Evolutionary conservation across 2,888 invertebrate species (phyloP), one percentile per base, ranked within the genome.

Genomic region (Metallyticus violacea): DNA sequence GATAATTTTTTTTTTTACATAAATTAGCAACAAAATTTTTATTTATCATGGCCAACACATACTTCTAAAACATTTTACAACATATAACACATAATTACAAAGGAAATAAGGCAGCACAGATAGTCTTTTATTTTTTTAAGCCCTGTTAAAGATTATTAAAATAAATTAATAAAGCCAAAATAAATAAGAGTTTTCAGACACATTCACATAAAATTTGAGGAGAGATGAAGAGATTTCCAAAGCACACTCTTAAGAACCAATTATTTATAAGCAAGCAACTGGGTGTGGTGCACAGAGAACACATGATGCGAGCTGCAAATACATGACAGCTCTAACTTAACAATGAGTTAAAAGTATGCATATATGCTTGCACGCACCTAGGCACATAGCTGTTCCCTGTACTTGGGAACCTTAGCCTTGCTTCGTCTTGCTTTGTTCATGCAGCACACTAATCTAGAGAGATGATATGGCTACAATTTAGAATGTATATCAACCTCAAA

Each of bases 21-120:
- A 1, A 6, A 62, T 62, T 15, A 62, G 40, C 40, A n/a, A n/a
- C n/a, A n/a, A n/a, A n/a, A n/a, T n/a, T n/a, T n/a, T 62, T 62
- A 62, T 62, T 62, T 62, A 62, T 62, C 9, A n/a, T 81, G 25
- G 28, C 29, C 25, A 81, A 7, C 26, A 26, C 78, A 78, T 26
- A 78, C 26, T 78, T 78, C 78, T 28, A 28, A 77, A 76, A 29
- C 79, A 85, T 78, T n/a, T 30, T 62, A 85, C 85, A 85, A 85
- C 85, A 85, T 26, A 85, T 62, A 85, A 79, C 40, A 62, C 40
- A 85, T 80, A 27, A 80, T 28, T n/a, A 81, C 29, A 85, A 80
- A 40, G n/a, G 85, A 40, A 79, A 85, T n/a, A 79, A 40, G 80
- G 80, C 40, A 79, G 40, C 80, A 80, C 79, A 62, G 79, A 79